A percentile compares a stretch with the other conserved stretches of the same genome.
These are phyloP conservation scores for Bucorvus abyssinicus DNA, from an alignment of 2,797 vertebrate genomes.

Conservation along the genomic window DNA sequence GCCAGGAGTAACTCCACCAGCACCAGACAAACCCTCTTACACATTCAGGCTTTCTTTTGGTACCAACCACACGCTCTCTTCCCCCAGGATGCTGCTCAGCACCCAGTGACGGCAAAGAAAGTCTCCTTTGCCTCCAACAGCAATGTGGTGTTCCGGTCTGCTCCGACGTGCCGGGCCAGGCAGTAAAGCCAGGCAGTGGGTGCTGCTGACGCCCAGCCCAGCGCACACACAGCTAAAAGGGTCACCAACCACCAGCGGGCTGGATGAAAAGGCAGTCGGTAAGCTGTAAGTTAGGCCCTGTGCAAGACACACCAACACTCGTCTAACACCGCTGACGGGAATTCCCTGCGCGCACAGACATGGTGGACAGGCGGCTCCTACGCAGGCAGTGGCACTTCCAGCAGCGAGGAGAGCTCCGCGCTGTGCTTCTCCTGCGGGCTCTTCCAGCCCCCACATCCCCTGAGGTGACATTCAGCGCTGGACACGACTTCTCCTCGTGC, in stretches of 20 bases:
- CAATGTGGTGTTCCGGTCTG: not conserved
- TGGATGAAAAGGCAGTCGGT: not conserved
- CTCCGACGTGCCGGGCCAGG: rapidly evolving
- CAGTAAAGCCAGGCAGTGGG: rapidly evolving
- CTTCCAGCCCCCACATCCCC: not conserved
- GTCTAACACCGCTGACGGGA: not conserved
- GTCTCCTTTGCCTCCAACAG: not conserved
- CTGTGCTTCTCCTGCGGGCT: not conserved
- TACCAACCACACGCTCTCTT: not conserved
- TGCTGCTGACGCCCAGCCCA: not conserved
- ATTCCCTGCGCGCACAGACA: not conserved
- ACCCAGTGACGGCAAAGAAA: not conserved
- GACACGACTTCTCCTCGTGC: not conserved
- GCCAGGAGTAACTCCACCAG: not conserved
- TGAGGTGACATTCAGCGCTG: not conserved
- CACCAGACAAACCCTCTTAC: not conserved
- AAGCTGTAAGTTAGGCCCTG: not conserved
- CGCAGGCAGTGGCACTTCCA: not conserved
- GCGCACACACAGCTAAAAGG: rapidly evolving
- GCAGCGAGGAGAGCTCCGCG: not conserved
- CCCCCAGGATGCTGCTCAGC: not conserved
- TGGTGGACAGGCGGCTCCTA: not conserved
- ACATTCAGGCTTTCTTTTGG: not conserved
- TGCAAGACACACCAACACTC: not conserved
- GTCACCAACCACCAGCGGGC: not conserved